Conservation (phyloP, 1,140 invertebrate genomes). For the Zaprionus capensis region DNA sequence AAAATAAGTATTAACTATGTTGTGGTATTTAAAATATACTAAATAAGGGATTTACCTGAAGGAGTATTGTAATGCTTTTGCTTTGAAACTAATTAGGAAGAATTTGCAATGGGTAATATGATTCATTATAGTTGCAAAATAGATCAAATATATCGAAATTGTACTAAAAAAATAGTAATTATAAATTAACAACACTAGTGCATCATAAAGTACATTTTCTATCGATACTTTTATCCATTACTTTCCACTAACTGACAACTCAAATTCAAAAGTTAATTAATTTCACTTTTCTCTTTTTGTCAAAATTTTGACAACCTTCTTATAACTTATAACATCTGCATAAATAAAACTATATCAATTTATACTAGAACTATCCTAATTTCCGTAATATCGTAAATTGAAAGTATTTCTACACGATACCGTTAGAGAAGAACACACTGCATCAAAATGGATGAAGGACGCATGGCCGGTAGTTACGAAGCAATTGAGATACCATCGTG, state of each 20-base stretch:
- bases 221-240: no score
- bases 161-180: no score
- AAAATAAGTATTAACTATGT: not conserved
- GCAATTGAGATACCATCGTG: constrained; percentile 27
- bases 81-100: not conserved
- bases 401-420: not conserved
- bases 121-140: no score
- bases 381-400: not conserved
- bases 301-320: not conserved
- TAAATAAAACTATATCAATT: no score
- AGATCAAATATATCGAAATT: no score
- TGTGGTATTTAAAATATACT: constrained; percentile 3
- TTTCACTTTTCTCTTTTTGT: not conserved
- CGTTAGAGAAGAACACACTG: not conserved
- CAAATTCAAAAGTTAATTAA: no score
- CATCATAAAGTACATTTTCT: no score
- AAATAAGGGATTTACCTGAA: not conserved
- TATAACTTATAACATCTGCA: no score
- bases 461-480: constrained; percentile 4
- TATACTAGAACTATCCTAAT: not conserved
- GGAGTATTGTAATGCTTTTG: not conserved
- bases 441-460: constrained; percentile 13
- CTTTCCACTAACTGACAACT: no score
- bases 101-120: no score
- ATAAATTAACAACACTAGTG: no score